These are phyloP conservation scores for Dryobotodes eremita DNA, from an alignment of 2,888 invertebrate species.

Conservation along the genomic window DNA sequence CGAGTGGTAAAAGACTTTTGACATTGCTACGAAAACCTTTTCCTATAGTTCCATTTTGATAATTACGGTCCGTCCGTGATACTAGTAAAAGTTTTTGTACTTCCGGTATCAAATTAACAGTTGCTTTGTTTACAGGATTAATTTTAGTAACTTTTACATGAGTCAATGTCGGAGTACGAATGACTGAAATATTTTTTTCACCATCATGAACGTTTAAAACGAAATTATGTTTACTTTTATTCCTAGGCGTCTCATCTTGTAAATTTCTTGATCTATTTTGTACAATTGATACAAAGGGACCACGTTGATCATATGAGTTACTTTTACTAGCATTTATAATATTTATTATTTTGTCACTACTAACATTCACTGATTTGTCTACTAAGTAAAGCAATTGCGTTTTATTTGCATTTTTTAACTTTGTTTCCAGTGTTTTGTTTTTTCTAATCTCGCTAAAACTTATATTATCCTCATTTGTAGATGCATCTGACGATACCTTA, in stretches of 20 bases:
- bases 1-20: slow-evolving; percentile 4
- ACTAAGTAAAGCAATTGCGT: neutral
- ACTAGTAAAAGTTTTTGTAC: slow-evolving; percentile 13
- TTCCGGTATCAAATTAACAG: neutral
- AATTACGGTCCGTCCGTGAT: neutral
- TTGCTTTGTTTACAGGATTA: slow-evolving; percentile 24
- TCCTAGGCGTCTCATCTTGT: neutral
- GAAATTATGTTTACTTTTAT: neutral
- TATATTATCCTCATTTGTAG: neutral
- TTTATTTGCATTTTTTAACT: slow-evolving; percentile 6
- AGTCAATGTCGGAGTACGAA: slow-evolving; percentile 12
- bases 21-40: neutral
- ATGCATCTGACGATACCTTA: neutral
- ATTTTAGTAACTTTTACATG: slow-evolving; percentile 34
- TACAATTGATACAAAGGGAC: neutral
- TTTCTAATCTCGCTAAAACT: neutral
- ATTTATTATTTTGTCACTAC: neutral
- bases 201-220: slow-evolving; percentile 16
- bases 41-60: slow-evolving; percentile 1
- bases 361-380: neutral
- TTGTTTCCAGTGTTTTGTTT: neutral
- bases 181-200: slow-evolving; percentile 31
- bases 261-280: slow-evolving; percentile 5
- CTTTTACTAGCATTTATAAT: neutral
- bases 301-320: neutral